A percentile compares a stretch with the other conserved stretches of the same genome.
These are phyloP conservation scores for Coranthus polyacanthus DNA, from an alignment of 2,797 vertebrate species.

Conservation along the genomic window DNA sequence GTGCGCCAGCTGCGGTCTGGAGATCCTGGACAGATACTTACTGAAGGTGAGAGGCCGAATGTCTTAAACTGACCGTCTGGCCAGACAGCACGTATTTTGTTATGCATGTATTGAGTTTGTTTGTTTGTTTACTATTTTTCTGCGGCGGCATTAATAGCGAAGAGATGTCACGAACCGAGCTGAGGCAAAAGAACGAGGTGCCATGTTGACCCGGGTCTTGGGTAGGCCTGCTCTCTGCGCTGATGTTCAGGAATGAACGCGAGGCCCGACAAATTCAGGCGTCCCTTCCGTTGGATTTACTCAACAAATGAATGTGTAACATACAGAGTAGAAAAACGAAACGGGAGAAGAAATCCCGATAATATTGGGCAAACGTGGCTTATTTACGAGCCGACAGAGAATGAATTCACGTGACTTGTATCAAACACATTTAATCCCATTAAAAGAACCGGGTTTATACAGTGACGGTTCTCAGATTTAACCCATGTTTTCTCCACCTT, in stretches of 20 bases:
- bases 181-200: no score
- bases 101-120: not conserved
- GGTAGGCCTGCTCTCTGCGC: slow-evolving; percentile 20
- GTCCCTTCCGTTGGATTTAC: not conserved
- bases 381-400: not conserved
- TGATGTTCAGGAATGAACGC: slow-evolving; percentile 1
- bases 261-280: slow-evolving; percentile 3
- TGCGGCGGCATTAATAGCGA: not conserved
- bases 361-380: no score
- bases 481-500: slow-evolving; percentile 9
- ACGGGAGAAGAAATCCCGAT: not conserved
- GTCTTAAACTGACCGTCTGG: not conserved
- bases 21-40: slow-evolving; percentile 94
- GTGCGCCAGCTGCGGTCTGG: slow-evolving; percentile 95
- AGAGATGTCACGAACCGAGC: not conserved
- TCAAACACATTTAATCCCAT: no score
- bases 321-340: not conserved
- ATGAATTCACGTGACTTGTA: no score
- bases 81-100: not conserved
- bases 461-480: not conserved
- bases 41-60: slow-evolving; percentile 89
- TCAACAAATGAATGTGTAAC: not conserved
- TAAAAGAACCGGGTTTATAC: no score
- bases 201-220: slow-evolving; percentile 32
- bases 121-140: slow-evolving; percentile 13